Percentiles rank a stretch among this genome's conserved stretches.
Conservation (phyloP, 2,113 vertebrate genomes). For the Lophura nycthemera region DNA sequence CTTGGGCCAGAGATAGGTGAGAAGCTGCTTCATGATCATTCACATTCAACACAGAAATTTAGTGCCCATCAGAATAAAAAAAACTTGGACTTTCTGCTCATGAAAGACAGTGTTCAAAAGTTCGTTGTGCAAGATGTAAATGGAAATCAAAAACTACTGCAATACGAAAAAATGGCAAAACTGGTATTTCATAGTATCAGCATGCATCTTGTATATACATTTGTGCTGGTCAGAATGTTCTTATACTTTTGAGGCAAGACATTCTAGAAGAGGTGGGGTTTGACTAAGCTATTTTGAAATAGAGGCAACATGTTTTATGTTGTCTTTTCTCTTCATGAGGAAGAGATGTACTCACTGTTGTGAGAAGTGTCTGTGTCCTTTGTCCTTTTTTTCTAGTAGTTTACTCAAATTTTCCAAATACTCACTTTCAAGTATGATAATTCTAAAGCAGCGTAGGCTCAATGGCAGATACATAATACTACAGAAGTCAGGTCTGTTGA, state of each 20-base stretch:
- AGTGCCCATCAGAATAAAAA: background rate
- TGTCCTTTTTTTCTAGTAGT: background rate
- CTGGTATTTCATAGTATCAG: background rate
- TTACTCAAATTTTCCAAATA: background rate
- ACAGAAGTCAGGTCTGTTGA: background rate
- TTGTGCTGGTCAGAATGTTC: background rate
- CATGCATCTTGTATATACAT: background rate
- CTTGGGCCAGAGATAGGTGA: background rate
- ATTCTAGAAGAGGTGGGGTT: background rate
- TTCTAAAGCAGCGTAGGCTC: background rate
- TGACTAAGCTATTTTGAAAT: background rate
- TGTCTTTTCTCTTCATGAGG: background rate
- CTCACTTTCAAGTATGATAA: background rate
- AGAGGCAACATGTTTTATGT: background rate
- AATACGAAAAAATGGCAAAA: background rate
- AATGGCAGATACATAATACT: background rate
- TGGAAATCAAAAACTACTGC: background rate
- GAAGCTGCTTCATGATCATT: background rate
- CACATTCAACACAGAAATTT: background rate
- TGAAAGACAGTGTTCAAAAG: background rate
- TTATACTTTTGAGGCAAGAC: background rate
- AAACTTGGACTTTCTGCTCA: background rate
- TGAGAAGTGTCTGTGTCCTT: background rate
- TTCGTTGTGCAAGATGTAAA: background rate
- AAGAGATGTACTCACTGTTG: background rate